Percentiles rank a stretch among this genome's conserved stretches.
These are phyloP conservation scores for Celastrina argiolus DNA, from an alignment of 2,888 invertebrate genomes.

Conservation along the genomic window DNA sequence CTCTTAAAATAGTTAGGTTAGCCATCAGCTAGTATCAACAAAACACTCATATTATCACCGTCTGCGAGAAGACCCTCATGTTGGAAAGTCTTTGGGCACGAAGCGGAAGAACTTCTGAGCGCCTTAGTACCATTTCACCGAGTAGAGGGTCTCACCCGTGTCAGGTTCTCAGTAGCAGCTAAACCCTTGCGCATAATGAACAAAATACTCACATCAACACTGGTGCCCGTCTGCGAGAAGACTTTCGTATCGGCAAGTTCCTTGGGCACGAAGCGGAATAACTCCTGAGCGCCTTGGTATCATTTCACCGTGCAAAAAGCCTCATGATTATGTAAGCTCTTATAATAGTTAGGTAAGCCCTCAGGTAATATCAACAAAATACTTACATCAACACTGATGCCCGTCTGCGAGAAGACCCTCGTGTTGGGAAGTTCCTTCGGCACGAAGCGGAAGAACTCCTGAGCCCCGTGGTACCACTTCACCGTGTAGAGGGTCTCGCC, in stretches of 20 bases:
- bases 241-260: slow-evolving; percentile 86
- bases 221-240: slow-evolving; percentile 82
- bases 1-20: no score
- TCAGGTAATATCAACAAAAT: no score
- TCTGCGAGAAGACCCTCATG: slow-evolving; percentile 83
- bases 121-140: slow-evolving; percentile 90
- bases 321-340: no score
- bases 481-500: slow-evolving; percentile 85
- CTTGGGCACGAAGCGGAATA: slow-evolving; percentile 89
- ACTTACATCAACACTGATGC: slow-evolving; percentile 81
- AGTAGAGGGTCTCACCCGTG: slow-evolving; percentile 83
- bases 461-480: slow-evolving; percentile 88
- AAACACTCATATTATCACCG: slow-evolving; percentile 79
- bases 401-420: slow-evolving; percentile 83
- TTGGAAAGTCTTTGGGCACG: slow-evolving; percentile 89
- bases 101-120: slow-evolving; percentile 87
- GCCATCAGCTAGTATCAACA: no score
- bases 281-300: slow-evolving; percentile 87
- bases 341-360: slow-evolving; percentile 84
- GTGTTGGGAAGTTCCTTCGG: slow-evolving; percentile 90
- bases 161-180: slow-evolving; percentile 86
- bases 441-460: slow-evolving; percentile 88
- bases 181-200: slow-evolving; percentile 56
- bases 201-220: slow-evolving; percentile 54
- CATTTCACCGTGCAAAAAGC: slow-evolving; percentile 88